These are phyloP conservation scores for Oscheius sp. DNA, from an alignment of 2,888 invertebrate species.

Conservation along the genomic window DNA sequence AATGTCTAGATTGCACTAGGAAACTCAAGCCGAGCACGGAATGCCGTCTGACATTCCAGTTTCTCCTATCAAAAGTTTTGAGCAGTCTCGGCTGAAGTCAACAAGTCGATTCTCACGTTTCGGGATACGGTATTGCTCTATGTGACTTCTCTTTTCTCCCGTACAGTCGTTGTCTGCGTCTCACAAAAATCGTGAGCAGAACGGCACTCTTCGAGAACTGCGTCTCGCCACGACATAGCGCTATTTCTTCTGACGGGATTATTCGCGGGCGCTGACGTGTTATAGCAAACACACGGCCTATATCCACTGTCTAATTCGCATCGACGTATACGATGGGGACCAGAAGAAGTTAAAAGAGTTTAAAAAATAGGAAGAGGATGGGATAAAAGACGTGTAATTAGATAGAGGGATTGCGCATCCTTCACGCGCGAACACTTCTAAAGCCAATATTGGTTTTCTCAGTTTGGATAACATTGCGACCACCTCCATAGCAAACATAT, in stretches of 20 bases:
- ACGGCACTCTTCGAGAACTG: constrained; percentile 17
- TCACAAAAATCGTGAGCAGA: constrained; percentile 22
- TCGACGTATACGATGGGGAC: constrained; percentile 27
- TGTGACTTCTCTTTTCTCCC: constrained; percentile 21
- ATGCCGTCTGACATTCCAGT: too few relatives aligned
- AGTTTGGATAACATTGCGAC: constrained; percentile 35
- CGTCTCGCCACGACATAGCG: constrained; percentile 19
- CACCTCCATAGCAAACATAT: constrained; percentile 32
- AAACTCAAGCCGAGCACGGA: too few relatives aligned
- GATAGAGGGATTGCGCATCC: constrained; percentile 7
- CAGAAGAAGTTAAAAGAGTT: constrained; percentile 22
- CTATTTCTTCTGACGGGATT: constrained; percentile 22
- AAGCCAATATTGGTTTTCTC: constrained; percentile 39
- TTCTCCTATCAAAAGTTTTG: constrained; percentile 30
- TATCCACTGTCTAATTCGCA: constrained; percentile 36
- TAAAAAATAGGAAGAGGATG: too few relatives aligned
- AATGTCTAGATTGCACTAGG: too few relatives aligned
- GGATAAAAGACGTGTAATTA: not conserved
- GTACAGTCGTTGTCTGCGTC: constrained; percentile 30
- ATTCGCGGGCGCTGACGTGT: constrained; percentile 33
- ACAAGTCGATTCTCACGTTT: constrained; percentile 27
- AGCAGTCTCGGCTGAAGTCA: constrained; percentile 26
- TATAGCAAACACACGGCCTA: constrained; percentile 34
- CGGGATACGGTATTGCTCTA: constrained; percentile 16
- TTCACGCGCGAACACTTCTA: constrained; percentile 26